These are phyloP conservation scores for Pangasianodon hypophthalmus DNA, from an alignment of 2,113 vertebrate species.

Conservation along the genomic window DNA sequence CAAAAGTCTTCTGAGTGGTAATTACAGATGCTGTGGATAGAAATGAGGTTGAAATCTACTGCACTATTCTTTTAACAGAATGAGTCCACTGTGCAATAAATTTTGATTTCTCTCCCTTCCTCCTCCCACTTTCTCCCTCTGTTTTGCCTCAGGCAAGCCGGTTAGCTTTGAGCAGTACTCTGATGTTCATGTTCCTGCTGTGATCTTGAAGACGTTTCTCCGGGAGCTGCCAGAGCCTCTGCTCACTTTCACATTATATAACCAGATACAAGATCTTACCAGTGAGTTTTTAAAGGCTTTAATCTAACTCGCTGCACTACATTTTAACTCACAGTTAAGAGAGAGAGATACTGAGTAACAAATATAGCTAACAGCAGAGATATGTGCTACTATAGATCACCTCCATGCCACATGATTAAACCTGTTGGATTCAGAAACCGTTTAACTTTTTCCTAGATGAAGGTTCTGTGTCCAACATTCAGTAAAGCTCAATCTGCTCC, in stretches of 20 bases:
- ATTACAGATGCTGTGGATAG: not conserved
- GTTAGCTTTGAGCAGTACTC: slow-evolving; percentile 78
- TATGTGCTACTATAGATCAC: not conserved
- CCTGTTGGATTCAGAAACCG: not conserved
- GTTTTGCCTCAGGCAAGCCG: slow-evolving; percentile 74
- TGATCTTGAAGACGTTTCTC: slow-evolving; percentile 86
- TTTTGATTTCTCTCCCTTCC: not conserved
- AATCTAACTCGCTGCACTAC: not conserved
- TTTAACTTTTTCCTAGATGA: not conserved
- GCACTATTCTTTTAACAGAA: not conserved
- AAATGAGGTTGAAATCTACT: not conserved
- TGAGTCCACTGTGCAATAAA: not conserved
- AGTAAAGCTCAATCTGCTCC: not conserved
- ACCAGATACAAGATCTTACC: slow-evolving; percentile 74
- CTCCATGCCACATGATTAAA: not conserved
- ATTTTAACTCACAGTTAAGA: not conserved
- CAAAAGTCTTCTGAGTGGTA: not conserved
- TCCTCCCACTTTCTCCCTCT: not conserved
- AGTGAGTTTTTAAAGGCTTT: slow-evolving; percentile 67
- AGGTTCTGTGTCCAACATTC: not conserved
- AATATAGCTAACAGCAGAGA: not conserved
- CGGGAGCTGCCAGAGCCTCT: slow-evolving; percentile 85
- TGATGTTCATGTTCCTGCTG: slow-evolving; percentile 79
- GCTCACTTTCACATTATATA: slow-evolving; percentile 79
- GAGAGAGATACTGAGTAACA: not conserved